Conservation (phyloP, 1,140 invertebrate species). For the Holcopasites calliopsidis region DNA sequence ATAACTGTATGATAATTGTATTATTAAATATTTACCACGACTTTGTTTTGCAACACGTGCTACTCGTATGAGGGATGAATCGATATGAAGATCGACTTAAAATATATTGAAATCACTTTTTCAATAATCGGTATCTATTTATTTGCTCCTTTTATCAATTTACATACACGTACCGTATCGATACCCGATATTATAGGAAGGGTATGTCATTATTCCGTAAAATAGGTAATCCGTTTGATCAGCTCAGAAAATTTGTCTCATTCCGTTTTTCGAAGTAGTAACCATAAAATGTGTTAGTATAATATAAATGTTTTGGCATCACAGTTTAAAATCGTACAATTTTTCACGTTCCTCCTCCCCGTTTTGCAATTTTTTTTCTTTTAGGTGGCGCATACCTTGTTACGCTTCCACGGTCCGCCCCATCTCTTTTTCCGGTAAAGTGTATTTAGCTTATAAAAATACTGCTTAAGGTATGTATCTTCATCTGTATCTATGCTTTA, state of each 20-base stretch:
- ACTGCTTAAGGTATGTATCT: slow-evolving; percentile 68
- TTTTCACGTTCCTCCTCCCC: not conserved
- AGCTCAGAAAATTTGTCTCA: slow-evolving; percentile 51
- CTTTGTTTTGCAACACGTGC: slow-evolving; percentile 52
- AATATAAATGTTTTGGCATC: slow-evolving; percentile 75
- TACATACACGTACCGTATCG: slow-evolving; percentile 66
- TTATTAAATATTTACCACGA: slow-evolving; percentile 50
- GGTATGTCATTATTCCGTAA: slow-evolving; percentile 71
- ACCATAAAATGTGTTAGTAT: slow-evolving; percentile 60
- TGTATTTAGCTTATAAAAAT: slow-evolving; percentile 73
- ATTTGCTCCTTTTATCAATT: slow-evolving; percentile 61
- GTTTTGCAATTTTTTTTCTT: slow-evolving; percentile 22
- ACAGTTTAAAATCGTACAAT: slow-evolving; percentile 75
- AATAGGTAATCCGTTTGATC: slow-evolving; percentile 64
- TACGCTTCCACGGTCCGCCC: not conserved
- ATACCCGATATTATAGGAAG: slow-evolving; percentile 60
- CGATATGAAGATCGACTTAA: slow-evolving; percentile 47
- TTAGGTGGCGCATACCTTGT: not conserved
- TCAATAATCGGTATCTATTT: slow-evolving; percentile 66
- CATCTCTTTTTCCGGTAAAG: slow-evolving; percentile 36
- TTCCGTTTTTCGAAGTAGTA: slow-evolving; percentile 50
- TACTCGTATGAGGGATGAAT: slow-evolving; percentile 47
- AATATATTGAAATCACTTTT: slow-evolving; percentile 59
- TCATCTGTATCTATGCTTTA: slow-evolving; percentile 34
- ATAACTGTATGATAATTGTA: slow-evolving; percentile 61